Evolutionary conservation across 2,113 vertebrate species (phyloP).

Genomic region (Poecilia latipinna): DNA sequence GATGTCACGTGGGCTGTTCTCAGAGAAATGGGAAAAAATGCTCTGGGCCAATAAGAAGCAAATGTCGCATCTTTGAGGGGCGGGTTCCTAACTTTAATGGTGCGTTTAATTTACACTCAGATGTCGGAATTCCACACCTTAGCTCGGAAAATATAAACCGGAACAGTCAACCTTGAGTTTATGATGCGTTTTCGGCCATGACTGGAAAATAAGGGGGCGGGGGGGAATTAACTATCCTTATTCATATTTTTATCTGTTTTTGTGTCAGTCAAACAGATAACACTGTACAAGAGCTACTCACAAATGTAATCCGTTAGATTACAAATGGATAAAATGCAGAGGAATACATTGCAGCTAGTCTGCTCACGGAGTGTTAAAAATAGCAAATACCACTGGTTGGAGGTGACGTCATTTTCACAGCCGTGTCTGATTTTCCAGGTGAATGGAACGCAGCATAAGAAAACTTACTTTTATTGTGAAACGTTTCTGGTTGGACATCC

Average conservation of each 20-base stretch:
- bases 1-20: slow-evolving; percentile 38
- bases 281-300: neutral
- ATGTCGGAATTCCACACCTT: neutral
- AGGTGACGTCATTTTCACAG: neutral
- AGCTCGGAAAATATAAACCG: neutral
- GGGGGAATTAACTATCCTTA: neutral
- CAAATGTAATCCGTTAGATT: neutral
- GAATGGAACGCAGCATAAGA: neutral
- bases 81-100: neutral
- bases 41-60: slow-evolving; percentile 26
- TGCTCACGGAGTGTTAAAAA: neutral
- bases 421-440: neutral
- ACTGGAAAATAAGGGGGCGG: neutral
- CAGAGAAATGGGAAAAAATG: slow-evolving; percentile 10
- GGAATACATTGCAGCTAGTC: neutral
- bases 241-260: neutral
- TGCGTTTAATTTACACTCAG: neutral
- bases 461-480: slow-evolving; percentile 55
- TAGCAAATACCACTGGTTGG: neutral
- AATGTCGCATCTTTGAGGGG: neutral
- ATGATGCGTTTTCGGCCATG: neutral
- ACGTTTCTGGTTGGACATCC: slow-evolving; percentile 29
- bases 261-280: neutral
- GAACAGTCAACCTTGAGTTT: neutral
- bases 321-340: neutral